Evolutionary conservation across 2,797 vertebrate genomes (phyloP).

Genomic region (Emys orbicularis): DNA sequence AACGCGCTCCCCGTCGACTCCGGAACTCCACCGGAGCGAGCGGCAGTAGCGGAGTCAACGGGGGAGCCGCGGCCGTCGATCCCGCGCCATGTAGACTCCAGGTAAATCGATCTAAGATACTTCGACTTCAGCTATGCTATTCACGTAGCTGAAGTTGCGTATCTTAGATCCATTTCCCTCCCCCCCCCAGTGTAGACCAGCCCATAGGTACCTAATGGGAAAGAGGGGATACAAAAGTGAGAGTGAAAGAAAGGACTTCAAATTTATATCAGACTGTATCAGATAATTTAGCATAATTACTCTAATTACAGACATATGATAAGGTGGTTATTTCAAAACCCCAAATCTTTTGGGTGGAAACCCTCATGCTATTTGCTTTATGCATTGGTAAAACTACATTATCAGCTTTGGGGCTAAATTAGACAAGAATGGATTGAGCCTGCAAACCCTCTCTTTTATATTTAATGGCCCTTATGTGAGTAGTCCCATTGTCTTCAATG

Average conservation of each 20-base stretch:
- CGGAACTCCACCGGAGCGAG: too few species aligned
- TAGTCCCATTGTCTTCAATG: not conserved
- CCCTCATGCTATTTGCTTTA: not conserved
- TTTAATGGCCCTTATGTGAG: not conserved
- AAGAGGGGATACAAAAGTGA: not conserved
- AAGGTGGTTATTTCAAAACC: slow-evolving; percentile 39
- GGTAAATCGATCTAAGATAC: too few species aligned
- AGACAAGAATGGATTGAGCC: not conserved
- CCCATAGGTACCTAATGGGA: slow-evolving; percentile 1
- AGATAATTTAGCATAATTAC: slow-evolving; percentile 42
- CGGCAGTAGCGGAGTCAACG: too few species aligned
- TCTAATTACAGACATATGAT: not conserved
- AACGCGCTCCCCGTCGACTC: too few species aligned
- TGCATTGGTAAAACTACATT: not conserved
- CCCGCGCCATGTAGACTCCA: too few species aligned
- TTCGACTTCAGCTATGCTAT: too few species aligned
- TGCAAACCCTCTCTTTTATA: not conserved
- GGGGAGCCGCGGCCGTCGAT: too few species aligned
- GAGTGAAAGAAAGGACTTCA: slow-evolving; percentile 22
- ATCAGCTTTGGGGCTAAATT: not conserved
- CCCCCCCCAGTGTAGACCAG: too few species aligned
- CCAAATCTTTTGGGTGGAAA: slow-evolving; percentile 11
- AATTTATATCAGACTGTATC: slow-evolving; percentile 41
- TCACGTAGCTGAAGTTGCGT: too few species aligned
- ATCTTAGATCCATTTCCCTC: too few species aligned